phyloP scores from a whole-genome alignment of 2,888 invertebrate genomes.

The Epinotia demarniana region DNA sequence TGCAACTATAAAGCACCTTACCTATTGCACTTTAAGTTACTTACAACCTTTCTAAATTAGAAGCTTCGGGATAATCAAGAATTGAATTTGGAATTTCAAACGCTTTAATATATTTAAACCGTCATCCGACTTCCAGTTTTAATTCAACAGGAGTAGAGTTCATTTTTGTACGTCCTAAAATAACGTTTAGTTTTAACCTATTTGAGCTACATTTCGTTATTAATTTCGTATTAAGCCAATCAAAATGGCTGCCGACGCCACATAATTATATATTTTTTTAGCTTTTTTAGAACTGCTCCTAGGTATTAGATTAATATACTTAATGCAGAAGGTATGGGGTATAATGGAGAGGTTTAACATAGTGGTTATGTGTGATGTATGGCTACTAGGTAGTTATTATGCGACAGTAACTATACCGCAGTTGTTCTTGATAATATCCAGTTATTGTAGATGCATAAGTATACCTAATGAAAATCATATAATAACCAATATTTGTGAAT shows the following conservation, averaged over 20 bases:
- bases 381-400: not conserved
- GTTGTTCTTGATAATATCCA: not conserved
- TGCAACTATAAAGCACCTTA: not conserved
- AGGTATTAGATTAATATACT: constrained; percentile 29
- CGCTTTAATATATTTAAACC: not conserved
- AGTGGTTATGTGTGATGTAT: constrained; percentile 4
- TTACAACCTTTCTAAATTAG: constrained; percentile 8
- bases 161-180: not conserved
- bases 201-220: constrained; percentile 44
- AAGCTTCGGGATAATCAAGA: constrained; percentile 37
- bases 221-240: constrained; percentile 54
- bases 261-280: constrained; percentile 44
- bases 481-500: too few relatives aligned
- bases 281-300: constrained; percentile 20
- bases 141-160: not conserved
- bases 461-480: too few relatives aligned
- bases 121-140: constrained; percentile 1
- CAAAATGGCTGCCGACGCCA: constrained; percentile 55
- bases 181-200: constrained; percentile 22
- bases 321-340: not conserved
- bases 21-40: not conserved
- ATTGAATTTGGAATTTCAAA: constrained; percentile 39
- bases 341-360: constrained; percentile 12
- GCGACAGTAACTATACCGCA: not conserved
- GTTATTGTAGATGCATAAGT: not conserved